Evolutionary conservation across 2,113 vertebrate genomes (phyloP).

Genomic region (Salvelinus sp.): DNA sequence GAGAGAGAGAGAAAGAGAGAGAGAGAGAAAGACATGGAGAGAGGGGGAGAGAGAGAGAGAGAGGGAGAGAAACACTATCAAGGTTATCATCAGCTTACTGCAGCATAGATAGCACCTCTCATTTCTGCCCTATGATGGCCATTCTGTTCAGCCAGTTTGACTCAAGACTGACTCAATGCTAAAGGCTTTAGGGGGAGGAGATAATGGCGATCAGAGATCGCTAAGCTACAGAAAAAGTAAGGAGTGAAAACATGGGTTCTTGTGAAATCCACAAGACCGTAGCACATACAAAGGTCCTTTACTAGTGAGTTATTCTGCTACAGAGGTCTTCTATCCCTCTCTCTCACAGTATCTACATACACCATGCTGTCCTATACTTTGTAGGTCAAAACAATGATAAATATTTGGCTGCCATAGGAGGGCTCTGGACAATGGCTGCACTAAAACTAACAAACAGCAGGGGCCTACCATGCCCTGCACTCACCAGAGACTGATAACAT

Average conservation of each 20-base stretch:
- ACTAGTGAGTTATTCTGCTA: not conserved
- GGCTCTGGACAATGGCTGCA: constrained; percentile 70
- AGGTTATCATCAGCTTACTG: not conserved
- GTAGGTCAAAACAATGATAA: constrained; percentile 59
- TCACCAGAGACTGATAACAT: constrained; percentile 58
- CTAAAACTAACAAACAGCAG: constrained; percentile 74
- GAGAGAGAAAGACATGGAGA: not conserved
- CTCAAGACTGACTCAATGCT: constrained; percentile 39
- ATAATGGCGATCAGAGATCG: constrained; percentile 18
- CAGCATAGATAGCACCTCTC: constrained; percentile 41
- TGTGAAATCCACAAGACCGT: constrained; percentile 2
- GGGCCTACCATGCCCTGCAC: constrained; percentile 43
- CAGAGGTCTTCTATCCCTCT: constrained; percentile 2
- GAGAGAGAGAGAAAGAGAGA: not conserved
- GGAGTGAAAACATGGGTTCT: constrained; percentile 24
- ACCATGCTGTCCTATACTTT: constrained; percentile 66
- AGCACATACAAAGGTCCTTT: not conserved
- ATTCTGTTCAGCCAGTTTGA: constrained; percentile 21
- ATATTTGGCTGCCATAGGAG: constrained; percentile 66
- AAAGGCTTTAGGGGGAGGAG: constrained; percentile 33
- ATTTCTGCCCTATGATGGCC: constrained; percentile 47
- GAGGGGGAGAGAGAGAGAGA: not conserved
- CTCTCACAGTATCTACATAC: constrained; percentile 54
- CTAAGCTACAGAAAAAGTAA: constrained; percentile 27
- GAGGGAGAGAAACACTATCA: constrained; percentile 42